Percentiles rank a stretch among this genome's conserved stretches.
These are phyloP conservation scores for Centruroides vittatus DNA, from an alignment of 1,140 invertebrate genomes.

Conservation along the genomic window DNA sequence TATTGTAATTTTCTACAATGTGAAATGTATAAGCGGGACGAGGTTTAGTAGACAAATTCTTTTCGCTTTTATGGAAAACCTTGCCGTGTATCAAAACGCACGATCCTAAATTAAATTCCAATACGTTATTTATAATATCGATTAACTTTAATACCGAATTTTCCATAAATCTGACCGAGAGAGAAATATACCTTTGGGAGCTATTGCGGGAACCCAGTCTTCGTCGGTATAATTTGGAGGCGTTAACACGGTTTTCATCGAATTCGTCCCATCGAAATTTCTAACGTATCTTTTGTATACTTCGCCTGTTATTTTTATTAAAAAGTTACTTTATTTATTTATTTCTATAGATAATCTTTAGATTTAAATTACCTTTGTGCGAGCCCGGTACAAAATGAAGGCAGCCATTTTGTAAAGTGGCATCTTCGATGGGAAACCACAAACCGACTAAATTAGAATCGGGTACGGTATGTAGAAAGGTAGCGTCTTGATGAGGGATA, in stretches of 20 bases:
- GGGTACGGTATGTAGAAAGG: slow-evolving; percentile 35
- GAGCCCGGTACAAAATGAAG: slow-evolving; percentile 83
- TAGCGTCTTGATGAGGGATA: slow-evolving; percentile 68
- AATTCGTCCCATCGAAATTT: not conserved
- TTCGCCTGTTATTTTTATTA: not conserved
- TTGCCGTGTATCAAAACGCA: slow-evolving; percentile 81
- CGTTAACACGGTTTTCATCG: no score
- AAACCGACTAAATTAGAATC: slow-evolving; percentile 29
- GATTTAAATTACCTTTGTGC: slow-evolving; percentile 42
- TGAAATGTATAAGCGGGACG: slow-evolving; percentile 94
- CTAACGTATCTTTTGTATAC: slow-evolving; percentile 9
- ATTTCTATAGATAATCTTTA: not conserved
- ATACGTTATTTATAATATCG: no score
- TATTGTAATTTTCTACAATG: slow-evolving; percentile 61
- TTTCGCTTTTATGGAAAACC: slow-evolving; percentile 82
- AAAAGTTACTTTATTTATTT: no score
- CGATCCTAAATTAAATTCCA: slow-evolving; percentile 41
- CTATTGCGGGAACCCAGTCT: no score
- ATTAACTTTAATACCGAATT: no score
- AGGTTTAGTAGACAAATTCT: slow-evolving; percentile 65
- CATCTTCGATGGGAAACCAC: slow-evolving; percentile 41
- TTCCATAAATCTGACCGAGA: no score
- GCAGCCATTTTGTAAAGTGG: slow-evolving; percentile 73
- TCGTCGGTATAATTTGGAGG: no score
- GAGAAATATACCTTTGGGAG: no score